phyloP scores from a whole-genome alignment of 2,113 vertebrate genomes.

The Leptobrachium leishanense region DNA sequence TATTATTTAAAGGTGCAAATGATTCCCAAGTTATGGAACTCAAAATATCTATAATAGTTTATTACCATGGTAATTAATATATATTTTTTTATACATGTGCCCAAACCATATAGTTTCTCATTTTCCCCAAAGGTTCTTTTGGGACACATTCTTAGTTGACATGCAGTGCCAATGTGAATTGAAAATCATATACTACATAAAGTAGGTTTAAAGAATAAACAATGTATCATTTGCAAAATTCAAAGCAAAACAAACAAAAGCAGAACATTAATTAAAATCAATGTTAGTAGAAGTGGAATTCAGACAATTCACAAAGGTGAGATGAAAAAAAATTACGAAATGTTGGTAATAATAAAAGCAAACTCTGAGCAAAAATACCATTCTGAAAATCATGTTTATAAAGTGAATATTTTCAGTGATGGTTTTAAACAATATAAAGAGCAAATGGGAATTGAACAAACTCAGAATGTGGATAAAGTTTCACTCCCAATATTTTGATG shows the following conservation, averaged over 20 bases:
- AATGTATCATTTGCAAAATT: background rate
- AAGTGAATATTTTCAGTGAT: slow-evolving; percentile 20
- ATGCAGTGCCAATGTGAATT: background rate
- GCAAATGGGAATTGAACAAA: slow-evolving; percentile 9
- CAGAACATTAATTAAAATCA: background rate
- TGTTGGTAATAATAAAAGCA: background rate
- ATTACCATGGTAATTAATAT: too few species aligned
- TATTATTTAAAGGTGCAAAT: too few species aligned
- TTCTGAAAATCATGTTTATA: background rate
- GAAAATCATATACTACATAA: background rate
- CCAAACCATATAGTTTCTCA: background rate
- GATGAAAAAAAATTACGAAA: background rate
- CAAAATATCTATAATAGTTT: too few species aligned
- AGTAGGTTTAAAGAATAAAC: background rate
- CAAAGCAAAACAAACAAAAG: background rate
- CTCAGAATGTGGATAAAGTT: slow-evolving; percentile 1
- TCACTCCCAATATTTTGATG: slow-evolving; percentile 11
- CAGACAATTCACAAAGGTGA: background rate
- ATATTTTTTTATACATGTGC: background rate
- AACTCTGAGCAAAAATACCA: background rate
- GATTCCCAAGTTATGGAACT: too few species aligned
- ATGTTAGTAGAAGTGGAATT: background rate
- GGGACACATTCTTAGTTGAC: background rate
- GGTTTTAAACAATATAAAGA: slow-evolving; percentile 21
- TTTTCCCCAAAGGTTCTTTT: background rate